Evolutionary conservation across 2,888 invertebrate species (phyloP).

Genomic region (Rhagium mordax): DNA sequence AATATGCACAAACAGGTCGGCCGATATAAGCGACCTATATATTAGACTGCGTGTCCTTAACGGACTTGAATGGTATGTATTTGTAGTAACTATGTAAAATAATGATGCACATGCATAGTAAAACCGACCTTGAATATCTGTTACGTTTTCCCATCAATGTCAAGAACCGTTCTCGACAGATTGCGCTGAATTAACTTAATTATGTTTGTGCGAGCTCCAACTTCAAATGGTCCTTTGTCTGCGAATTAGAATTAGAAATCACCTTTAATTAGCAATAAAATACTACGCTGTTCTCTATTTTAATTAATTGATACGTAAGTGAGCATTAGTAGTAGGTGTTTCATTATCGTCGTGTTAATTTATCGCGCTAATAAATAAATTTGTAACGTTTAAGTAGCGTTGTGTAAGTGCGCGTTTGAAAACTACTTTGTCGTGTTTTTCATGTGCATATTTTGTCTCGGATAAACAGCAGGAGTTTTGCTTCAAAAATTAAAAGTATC

Average conservation of each 20-base stretch:
- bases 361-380: background rate
- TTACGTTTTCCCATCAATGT: slow-evolving; percentile 42
- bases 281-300: background rate
- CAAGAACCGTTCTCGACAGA: slow-evolving; percentile 46
- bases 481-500: no score
- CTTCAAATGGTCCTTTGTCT: background rate
- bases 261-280: background rate
- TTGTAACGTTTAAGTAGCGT: background rate
- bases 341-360: background rate
- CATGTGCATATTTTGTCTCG: no score
- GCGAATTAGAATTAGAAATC: background rate
- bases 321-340: background rate
- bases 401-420: background rate
- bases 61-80: slow-evolving; percentile 23
- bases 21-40: slow-evolving; percentile 31
- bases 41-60: slow-evolving; percentile 16
- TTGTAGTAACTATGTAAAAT: slow-evolving; percentile 40
- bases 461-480: no score
- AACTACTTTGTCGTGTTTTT: background rate
- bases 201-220: background rate
- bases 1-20: background rate
- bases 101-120: slow-evolving; percentile 55
- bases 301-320: background rate
- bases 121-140: slow-evolving; percentile 51
- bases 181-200: slow-evolving; percentile 34